Base-by-base conservation (phyloP, 2,888 invertebrate species). In the Limnephilus marmoratus region DNA sequence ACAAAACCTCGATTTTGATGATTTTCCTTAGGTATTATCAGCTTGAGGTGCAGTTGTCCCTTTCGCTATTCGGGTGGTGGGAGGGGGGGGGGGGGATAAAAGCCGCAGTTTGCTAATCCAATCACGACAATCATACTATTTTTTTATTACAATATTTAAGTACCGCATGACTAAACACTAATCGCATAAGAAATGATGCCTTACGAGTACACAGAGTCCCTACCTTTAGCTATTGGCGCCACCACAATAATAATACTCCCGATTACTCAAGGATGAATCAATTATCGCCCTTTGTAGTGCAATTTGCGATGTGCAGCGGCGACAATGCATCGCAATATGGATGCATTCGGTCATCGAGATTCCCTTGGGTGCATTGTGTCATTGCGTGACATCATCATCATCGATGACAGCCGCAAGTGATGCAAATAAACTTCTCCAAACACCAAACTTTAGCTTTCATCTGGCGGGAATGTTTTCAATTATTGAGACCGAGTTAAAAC, bases 311-410 rank as follows among this genome's bases (percentile, higher is more conserved):
- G 2, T 7, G 9, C 24, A 68, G 24, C 68, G n/a, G 41, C 85
- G 11, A 87, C 53, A 15, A 87, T 87, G 87, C 87, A 87, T 53
- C 87, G 87, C 87, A 87, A 87, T 87, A 87, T 53, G 87, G 87
- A 31, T 87, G 49, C 87, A 53, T 53, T 87, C n/a, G 87, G 87
- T 87, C 87, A 87, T 53, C 87, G 49, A 87, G 49, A 53, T 53
- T 87, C 87, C 87, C 87, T 87, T 18, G 49, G 87, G 53, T 83
- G 34, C 53, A 87, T 87, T 87, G 53, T 34, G 87, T 87, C 87
- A 87, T 53, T 31, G 87, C 5, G 34, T 87, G 87, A 87, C 24
- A 87, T 87, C 87, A 86, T 45, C 45, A 37, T 45, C 45, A 37
- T n/a, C 85, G n/a, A 15, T 24, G 37, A 85, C n/a, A 85, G 18